A percentile compares a stretch with the other conserved stretches of the same genome.
These are phyloP conservation scores for Rhinatrema bivittatum DNA, from an alignment of 2,797 vertebrate genomes.

Conservation along the genomic window DNA sequence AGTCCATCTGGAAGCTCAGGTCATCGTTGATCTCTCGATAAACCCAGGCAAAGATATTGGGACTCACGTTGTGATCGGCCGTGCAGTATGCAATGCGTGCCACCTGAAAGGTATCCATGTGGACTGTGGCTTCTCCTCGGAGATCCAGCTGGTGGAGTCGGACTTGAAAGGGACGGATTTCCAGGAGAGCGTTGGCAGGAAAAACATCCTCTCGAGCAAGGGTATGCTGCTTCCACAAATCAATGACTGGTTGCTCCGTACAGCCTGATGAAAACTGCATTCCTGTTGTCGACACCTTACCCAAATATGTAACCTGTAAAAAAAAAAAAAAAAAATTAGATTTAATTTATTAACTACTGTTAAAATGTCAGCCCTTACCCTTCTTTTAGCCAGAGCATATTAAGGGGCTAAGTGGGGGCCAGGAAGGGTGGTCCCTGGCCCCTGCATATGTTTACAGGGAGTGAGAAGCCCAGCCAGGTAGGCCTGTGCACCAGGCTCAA, in stretches of 20 bases:
- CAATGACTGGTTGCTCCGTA: slow-evolving; percentile 89
- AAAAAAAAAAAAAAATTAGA: slow-evolving; percentile 11
- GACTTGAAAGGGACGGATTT: slow-evolving; percentile 96
- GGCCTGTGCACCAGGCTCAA: no score
- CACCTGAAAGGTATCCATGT: slow-evolving; percentile 97
- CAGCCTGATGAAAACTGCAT: slow-evolving; percentile 92
- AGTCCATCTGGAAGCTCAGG: slow-evolving; percentile 98
- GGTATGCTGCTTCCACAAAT: slow-evolving; percentile 77
- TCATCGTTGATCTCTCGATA: slow-evolving; percentile 97
- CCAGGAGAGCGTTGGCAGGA: slow-evolving; percentile 74
- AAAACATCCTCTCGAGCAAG: slow-evolving; percentile 66
- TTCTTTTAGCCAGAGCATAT: no score
- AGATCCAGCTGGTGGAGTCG: slow-evolving; percentile 88
- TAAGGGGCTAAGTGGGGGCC: no score
- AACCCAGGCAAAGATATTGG: slow-evolving; percentile 95
- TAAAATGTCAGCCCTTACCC: no score
- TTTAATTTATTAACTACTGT: slow-evolving; percentile 9
- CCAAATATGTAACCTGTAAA: slow-evolving; percentile 88
- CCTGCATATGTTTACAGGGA: no score
- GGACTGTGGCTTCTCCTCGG: slow-evolving; percentile 76
- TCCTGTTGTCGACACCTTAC: slow-evolving; percentile 86
- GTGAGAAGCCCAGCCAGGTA: no score
- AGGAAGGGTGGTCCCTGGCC: no score
- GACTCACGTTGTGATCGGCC: slow-evolving; percentile 86
- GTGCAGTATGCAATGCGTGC: slow-evolving; percentile 98